These are phyloP conservation scores for Esperia sulphurella DNA, from an alignment of 2,888 invertebrate species.

Conservation along the genomic window DNA sequence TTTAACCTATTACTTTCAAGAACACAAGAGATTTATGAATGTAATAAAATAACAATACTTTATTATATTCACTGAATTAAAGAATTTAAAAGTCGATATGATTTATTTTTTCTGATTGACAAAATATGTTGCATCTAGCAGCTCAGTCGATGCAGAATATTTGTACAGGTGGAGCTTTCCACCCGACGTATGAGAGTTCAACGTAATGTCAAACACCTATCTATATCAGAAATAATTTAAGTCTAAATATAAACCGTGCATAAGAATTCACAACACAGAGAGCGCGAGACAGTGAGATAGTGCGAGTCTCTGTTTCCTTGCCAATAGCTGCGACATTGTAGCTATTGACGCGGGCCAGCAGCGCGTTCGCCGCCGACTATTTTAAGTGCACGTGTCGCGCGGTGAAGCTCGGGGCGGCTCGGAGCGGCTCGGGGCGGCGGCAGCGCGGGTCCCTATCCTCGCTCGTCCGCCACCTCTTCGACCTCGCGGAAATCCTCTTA, in stretches of 20 bases:
- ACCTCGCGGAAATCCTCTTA: constrained; percentile 18
- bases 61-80: no score
- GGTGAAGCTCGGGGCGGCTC: constrained; percentile 1
- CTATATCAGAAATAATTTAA: constrained; percentile 77
- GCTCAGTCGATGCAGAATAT: constrained; percentile 38
- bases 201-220: constrained; percentile 79
- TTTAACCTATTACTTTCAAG: no score
- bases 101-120: not conserved
- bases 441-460: constrained; percentile 14
- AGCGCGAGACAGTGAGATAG: constrained; percentile 78
- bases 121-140: constrained; percentile 2
- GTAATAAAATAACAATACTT: no score
- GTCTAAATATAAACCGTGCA: constrained; percentile 76
- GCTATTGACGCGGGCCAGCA: constrained; percentile 67
- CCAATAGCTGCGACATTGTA: constrained; percentile 77
- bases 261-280: constrained; percentile 78
- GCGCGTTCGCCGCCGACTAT: constrained; percentile 60
- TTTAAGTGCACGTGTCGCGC: constrained; percentile 50
- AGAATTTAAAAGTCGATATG: no score
- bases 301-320: constrained; percentile 75
- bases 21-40: no score
- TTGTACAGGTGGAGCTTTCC: constrained; percentile 74
- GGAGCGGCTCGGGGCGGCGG: constrained; percentile 5
- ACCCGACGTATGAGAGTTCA: constrained; percentile 78
- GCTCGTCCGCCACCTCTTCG: constrained; percentile 11